phyloP scores from a whole-genome alignment of 2,113 vertebrate species.

The Ptilorrhoa leucosticta region DNA sequence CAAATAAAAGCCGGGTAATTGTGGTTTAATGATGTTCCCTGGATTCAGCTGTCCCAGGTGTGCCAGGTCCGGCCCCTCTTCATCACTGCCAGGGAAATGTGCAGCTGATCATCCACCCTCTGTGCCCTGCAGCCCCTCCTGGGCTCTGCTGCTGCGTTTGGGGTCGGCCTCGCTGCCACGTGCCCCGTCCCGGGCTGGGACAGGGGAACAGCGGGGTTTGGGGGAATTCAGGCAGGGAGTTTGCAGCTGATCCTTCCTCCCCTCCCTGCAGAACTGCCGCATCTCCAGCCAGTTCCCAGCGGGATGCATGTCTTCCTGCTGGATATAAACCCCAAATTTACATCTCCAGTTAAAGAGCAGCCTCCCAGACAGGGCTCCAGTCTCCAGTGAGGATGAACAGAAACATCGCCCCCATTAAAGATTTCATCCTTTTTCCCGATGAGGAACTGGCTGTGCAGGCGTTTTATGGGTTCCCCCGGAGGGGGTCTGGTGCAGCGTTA shows the following conservation, averaged over 20 bases:
- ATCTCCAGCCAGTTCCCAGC: background rate
- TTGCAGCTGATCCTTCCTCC: background rate
- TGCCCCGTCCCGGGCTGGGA: background rate
- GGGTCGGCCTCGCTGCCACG: rapidly evolving
- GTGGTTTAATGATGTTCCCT: slow-evolving; percentile 15
- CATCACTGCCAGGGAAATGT: background rate
- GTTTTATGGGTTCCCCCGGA: background rate
- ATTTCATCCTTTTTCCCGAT: background rate
- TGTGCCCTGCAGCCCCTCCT: background rate
- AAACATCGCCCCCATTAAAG: background rate
- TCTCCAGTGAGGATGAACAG: background rate
- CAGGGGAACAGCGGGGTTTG: background rate
- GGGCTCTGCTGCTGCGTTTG: background rate
- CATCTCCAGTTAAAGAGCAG: background rate
- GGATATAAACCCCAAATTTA: slow-evolving; percentile 23
- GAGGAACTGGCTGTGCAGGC: background rate
- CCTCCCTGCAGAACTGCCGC: background rate
- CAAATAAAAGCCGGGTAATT: slow-evolving; percentile 27
- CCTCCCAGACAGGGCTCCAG: background rate
- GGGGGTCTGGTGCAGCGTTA: background rate
- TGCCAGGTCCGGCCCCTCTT: background rate
- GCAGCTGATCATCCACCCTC: background rate
- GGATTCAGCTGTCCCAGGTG: background rate
- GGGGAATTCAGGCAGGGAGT: background rate
- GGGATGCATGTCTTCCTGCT: background rate